These are phyloP conservation scores for Caerostris darwini DNA, from an alignment of 1,140 invertebrate species.

Conservation along the genomic window DNA sequence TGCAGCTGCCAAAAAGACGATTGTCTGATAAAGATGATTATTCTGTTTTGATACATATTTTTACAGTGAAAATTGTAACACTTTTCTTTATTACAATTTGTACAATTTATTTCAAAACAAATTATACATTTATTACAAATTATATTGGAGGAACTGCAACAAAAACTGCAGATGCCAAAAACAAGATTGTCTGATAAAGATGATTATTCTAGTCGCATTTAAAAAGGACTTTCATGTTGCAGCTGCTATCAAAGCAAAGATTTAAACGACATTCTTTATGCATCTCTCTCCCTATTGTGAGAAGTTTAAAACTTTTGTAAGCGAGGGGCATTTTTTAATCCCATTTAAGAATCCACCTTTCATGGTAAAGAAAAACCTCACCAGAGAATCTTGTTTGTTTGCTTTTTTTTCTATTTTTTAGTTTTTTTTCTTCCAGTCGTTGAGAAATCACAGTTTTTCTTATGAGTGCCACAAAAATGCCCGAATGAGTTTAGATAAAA, in stretches of 20 bases:
- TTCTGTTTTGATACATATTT: no score
- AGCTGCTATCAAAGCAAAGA: background rate
- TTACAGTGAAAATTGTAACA: no score
- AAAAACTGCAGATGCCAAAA: background rate
- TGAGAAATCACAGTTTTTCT: conserved; percentile 42
- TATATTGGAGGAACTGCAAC: background rate
- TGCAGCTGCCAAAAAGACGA: no score
- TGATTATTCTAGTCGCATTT: background rate
- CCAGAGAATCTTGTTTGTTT: background rate
- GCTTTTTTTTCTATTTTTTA: background rate
- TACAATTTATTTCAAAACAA: background rate
- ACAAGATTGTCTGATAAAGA: background rate
- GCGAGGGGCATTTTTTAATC: conserved; percentile 28
- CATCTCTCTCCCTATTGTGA: background rate
- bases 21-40: no score
- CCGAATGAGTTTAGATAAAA: conserved; percentile 33
- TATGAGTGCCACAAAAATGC: conserved; percentile 24
- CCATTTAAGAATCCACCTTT: conserved; percentile 13
- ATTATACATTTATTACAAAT: background rate
- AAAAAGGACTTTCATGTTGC: background rate
- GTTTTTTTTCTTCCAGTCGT: background rate
- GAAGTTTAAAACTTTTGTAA: conserved; percentile 40
- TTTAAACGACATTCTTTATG: background rate
- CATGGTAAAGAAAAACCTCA: background rate
- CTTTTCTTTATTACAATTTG: no score